Evolutionary conservation across 2,797 vertebrate genomes (phyloP).

Genomic region (Oreonectes daqikongensis): DNA sequence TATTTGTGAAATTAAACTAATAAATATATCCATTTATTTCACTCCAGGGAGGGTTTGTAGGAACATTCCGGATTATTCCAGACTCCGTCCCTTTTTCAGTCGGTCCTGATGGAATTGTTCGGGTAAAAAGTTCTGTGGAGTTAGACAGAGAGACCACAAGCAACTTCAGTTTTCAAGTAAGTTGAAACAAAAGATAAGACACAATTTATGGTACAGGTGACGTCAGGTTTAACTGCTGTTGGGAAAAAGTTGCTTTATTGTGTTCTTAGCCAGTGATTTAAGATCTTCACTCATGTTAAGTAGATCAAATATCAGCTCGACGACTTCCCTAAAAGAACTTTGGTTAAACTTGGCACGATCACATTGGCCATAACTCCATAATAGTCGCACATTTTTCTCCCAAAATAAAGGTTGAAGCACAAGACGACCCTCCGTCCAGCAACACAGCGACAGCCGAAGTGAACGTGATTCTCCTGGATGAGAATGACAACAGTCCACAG

Average conservation of each 20-base stretch:
- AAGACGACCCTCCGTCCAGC: conserved; percentile 61
- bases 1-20: no score
- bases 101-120: conserved; percentile 66
- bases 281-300: no score
- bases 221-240: no score
- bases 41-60: conserved; percentile 78
- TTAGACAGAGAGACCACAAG: conserved; percentile 74
- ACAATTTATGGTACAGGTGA: no score
- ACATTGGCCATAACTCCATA: no score
- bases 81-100: conserved; percentile 74
- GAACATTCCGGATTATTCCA: conserved; percentile 66
- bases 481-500: conserved; percentile 80
- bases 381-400: background rate
- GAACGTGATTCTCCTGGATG: conserved; percentile 71
- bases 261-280: no score
- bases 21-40: background rate
- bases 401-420: conserved; percentile 72
- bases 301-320: no score
- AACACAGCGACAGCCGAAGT: conserved; percentile 21
- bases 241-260: no score
- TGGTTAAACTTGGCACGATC: no score
- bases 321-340: no score
- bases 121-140: conserved; percentile 66
- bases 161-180: conserved; percentile 72
- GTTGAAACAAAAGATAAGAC: background rate